These are phyloP conservation scores for Chrysocyon brachyurus DNA, from an alignment of 2,797 vertebrate species.

Conservation along the genomic window DNA sequence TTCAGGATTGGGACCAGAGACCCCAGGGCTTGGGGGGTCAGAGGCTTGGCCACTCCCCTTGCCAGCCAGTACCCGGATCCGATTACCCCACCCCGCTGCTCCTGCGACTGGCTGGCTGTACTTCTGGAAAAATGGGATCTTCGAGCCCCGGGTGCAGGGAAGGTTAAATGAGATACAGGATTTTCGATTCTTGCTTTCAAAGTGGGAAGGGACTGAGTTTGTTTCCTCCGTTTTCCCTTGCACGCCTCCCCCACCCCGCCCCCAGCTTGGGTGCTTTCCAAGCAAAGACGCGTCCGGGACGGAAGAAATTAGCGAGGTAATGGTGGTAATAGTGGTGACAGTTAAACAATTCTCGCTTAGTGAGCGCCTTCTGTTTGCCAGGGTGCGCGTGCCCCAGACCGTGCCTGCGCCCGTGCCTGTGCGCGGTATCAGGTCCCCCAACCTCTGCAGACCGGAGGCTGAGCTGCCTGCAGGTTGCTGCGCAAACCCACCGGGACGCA, in stretches of 20 bases:
- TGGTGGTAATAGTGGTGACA: rapidly evolving
- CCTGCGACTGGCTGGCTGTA: rapidly evolving
- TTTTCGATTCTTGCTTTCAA: neutral
- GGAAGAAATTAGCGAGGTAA: neutral
- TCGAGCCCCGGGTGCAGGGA: neutral
- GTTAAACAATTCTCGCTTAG: neutral
- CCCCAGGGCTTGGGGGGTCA: neutral
- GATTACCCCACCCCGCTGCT: neutral
- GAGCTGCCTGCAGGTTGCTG: neutral
- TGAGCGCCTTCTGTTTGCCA: neutral
- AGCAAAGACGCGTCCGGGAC: neutral
- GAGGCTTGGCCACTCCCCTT: neutral
- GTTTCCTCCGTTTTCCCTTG: neutral
- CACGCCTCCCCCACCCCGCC: rapidly evolving
- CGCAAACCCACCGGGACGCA: rapidly evolving
- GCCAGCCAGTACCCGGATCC: neutral
- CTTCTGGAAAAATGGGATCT: rapidly evolving
- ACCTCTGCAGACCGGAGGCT: rapidly evolving
- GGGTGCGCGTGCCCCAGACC: neutral
- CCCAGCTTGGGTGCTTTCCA: neutral
- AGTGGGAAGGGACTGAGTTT: neutral
- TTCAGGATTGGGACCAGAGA: neutral
- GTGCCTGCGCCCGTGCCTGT: neutral
- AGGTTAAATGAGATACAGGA: neutral
- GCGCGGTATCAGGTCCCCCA: neutral